phyloP scores from a whole-genome alignment of 2,797 vertebrate species.

The Coreius guichenoti region DNA sequence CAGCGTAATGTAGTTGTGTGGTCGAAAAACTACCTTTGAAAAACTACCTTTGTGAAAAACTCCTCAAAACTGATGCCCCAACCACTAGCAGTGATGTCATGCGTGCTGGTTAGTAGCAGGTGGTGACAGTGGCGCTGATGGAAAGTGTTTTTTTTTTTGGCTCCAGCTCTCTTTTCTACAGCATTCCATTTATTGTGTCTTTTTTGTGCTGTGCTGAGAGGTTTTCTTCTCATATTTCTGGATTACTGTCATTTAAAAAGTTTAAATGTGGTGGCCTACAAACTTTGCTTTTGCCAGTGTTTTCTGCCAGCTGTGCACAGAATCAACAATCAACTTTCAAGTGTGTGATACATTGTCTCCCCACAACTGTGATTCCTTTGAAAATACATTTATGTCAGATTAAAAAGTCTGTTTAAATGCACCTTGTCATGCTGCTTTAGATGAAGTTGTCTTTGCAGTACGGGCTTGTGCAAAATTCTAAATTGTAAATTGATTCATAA shows the following conservation, averaged over 20 bases:
- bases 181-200: background rate
- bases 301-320: constrained; percentile 14
- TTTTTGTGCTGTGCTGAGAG: constrained; percentile 21
- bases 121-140: background rate
- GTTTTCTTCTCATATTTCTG: constrained; percentile 20
- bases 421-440: background rate
- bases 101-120: background rate
- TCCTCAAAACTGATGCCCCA: background rate
- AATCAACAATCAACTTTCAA: constrained; percentile 1
- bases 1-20: background rate
- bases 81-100: background rate
- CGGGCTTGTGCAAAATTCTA: background rate
- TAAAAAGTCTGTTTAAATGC: background rate
- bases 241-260: constrained; percentile 35
- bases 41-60: background rate
- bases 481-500: background rate
- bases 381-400: background rate
- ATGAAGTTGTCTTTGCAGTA: background rate
- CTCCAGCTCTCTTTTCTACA: background rate
- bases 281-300: constrained; percentile 18
- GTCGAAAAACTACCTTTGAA: too few relatives aligned
- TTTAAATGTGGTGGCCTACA: background rate
- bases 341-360: background rate
- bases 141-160: background rate
- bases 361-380: background rate